These are phyloP conservation scores for Crotalus viridis DNA, from an alignment of 2,113 vertebrate genomes.

Conservation along the genomic window DNA sequence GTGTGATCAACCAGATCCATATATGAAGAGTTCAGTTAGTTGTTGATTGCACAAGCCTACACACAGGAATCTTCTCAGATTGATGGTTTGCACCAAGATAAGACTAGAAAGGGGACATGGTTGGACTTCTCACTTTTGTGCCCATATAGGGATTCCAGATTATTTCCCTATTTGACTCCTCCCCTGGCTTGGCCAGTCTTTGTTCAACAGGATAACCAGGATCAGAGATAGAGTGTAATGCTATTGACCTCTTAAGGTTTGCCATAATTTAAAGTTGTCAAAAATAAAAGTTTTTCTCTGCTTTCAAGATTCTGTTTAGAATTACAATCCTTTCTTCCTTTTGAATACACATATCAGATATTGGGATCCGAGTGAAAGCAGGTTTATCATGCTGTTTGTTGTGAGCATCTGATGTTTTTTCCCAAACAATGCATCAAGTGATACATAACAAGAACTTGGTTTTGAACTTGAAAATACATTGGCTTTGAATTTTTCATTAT, in stretches of 20 bases:
- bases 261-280: neutral
- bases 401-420: neutral
- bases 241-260: neutral
- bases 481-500: neutral
- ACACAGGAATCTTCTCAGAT: neutral
- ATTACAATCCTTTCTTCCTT: neutral
- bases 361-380: neutral
- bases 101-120: neutral
- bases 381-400: neutral
- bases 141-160: neutral
- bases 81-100: neutral
- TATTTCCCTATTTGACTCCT: neutral
- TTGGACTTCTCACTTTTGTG: neutral
- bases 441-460: neutral
- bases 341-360: neutral
- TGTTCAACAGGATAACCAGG: neutral
- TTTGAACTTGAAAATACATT: neutral
- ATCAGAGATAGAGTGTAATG: neutral
- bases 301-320: neutral
- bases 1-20: neutral
- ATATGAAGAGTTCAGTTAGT: neutral
- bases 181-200: neutral
- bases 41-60: neutral
- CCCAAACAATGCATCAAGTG: neutral
- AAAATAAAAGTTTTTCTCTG: neutral